These are phyloP conservation scores for Scrobipalpa costella DNA, from an alignment of 2,888 invertebrate genomes.

Conservation along the genomic window DNA sequence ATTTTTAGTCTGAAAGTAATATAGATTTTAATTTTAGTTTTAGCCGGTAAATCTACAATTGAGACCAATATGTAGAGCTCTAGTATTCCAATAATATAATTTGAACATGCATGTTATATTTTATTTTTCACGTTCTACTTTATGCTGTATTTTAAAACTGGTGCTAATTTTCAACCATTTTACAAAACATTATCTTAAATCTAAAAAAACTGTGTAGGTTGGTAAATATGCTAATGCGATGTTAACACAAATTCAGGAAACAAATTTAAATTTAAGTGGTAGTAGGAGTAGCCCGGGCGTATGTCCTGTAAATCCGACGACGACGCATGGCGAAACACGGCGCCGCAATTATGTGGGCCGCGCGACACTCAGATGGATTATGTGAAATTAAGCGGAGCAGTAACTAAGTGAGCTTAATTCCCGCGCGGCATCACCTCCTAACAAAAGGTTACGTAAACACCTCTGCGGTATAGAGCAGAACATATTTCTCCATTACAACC, in stretches of 20 bases:
- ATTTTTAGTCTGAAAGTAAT: no score
- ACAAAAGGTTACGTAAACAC: constrained; percentile 39
- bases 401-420: constrained; percentile 69
- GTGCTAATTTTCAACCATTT: background rate
- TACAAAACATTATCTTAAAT: background rate
- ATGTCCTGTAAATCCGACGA: constrained; percentile 54
- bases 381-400: constrained; percentile 70
- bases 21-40: no score
- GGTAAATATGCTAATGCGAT: background rate
- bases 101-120: background rate
- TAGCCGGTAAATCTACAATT: no score
- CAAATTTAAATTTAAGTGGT: constrained; percentile 16
- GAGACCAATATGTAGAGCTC: no score
- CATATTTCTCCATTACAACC: constrained; percentile 32
- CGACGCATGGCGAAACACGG: constrained; percentile 63
- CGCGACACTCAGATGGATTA: constrained; percentile 73
- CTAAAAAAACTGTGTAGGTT: background rate
- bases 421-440: constrained; percentile 47
- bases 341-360: constrained; percentile 69
- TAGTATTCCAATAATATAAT: no score
- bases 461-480: constrained; percentile 32
- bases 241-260: background rate
- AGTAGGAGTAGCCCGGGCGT: constrained; percentile 24
- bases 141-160: background rate
- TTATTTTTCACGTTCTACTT: no score